Percentiles rank a stretch among this genome's conserved stretches.
Evolutionary conservation across 35 echinoderm and acorn worm genomes (phyloP).

Genomic region (Apostichopus parvimensis): DNA sequence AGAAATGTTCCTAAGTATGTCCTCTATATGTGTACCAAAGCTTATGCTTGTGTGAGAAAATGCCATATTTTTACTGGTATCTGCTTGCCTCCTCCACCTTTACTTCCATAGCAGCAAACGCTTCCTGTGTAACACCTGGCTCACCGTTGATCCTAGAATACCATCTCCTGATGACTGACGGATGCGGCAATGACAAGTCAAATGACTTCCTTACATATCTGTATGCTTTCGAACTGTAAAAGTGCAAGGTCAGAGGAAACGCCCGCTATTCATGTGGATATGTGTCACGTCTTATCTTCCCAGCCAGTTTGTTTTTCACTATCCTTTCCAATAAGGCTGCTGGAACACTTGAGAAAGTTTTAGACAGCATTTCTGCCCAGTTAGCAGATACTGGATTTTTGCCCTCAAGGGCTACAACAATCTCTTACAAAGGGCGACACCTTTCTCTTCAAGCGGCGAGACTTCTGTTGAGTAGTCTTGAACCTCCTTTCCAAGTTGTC

Average conservation of each 20-base stretch:
- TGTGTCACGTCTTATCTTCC: background rate
- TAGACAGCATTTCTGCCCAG: background rate
- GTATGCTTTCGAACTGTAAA: slow-evolving; percentile 42
- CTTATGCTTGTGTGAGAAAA: no score
- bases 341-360: slow-evolving; percentile 15
- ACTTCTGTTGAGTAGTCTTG: background rate
- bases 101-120: background rate
- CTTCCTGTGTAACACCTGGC: slow-evolving; percentile 10
- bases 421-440: background rate
- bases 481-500: background rate
- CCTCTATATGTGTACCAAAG: no score
- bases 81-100: no score
- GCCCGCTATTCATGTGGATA: background rate
- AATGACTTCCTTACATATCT: slow-evolving; percentile 37
- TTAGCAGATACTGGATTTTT: background rate
- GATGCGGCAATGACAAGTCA: background rate
- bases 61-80: no score
- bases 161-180: background rate
- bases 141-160: slow-evolving; percentile 8
- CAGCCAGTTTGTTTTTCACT: background rate
- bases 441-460: background rate
- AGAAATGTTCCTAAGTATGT: no score
- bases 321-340: slow-evolving; percentile 33
- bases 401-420: background rate
- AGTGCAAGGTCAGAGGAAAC: slow-evolving; percentile 34